Evolutionary conservation across 1,140 invertebrate species (phyloP).

Genomic region (honey bee (Apis mellifera)): DNA sequence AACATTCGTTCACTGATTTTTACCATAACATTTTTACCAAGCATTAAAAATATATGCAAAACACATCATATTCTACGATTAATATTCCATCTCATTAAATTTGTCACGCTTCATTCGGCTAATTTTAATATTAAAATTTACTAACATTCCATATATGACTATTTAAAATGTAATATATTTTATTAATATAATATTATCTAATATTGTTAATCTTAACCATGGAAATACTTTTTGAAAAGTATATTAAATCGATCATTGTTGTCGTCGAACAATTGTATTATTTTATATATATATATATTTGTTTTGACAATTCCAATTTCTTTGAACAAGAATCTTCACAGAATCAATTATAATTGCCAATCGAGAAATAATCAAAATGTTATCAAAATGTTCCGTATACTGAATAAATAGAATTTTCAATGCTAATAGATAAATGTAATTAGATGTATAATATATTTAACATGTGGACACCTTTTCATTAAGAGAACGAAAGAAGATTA

Average conservation of each 20-base stretch:
- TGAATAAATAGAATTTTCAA: background rate
- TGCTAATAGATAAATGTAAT: background rate
- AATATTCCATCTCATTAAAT: background rate
- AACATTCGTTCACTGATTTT: too few species aligned
- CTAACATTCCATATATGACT: background rate
- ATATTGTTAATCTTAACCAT: background rate
- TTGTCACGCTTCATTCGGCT: background rate
- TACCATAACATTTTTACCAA: background rate
- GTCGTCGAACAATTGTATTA: too few species aligned
- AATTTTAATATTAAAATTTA: background rate
- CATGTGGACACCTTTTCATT: too few species aligned
- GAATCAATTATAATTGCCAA: constrained; percentile 24
- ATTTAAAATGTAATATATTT: background rate
- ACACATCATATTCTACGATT: background rate
- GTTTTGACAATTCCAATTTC: constrained; percentile 21
- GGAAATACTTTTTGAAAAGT: too few species aligned
- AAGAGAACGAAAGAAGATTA: constrained; percentile 10
- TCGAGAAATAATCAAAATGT: background rate
- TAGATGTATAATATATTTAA: constrained; percentile 30
- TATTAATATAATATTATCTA: background rate
- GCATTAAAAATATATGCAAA: background rate
- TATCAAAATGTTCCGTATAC: background rate
- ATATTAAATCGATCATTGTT: too few species aligned
- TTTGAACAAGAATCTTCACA: constrained; percentile 19
- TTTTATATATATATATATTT: background rate